Evolutionary conservation across 2,888 invertebrate genomes (phyloP).

Genomic region (Hypomecis punctinalis): DNA sequence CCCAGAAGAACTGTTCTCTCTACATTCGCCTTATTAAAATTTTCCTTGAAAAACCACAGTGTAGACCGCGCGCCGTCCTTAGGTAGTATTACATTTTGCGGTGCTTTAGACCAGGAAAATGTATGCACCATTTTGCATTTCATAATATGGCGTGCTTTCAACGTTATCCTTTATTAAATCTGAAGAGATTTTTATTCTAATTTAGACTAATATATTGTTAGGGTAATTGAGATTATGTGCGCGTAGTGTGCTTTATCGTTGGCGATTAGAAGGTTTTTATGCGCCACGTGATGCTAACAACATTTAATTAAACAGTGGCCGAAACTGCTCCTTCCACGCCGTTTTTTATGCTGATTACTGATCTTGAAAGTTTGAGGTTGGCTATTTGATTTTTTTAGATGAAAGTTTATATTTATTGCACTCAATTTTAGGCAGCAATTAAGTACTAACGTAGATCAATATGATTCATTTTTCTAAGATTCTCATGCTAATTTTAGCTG

Average conservation of each 20-base stretch:
- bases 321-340: constrained; percentile 15
- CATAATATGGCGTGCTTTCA: constrained; percentile 41
- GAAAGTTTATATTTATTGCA: no score
- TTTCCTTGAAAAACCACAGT: constrained; percentile 51
- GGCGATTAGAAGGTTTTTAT: constrained; percentile 58
- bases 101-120: constrained; percentile 43
- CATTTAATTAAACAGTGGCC: constrained; percentile 52
- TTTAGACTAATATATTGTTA: constrained; percentile 54
- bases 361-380: neutral
- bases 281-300: constrained; percentile 55
- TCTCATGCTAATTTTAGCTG: no score
- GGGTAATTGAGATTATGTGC: constrained; percentile 63
- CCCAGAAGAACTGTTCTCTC: constrained; percentile 45
- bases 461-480: no score
- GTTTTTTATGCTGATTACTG: constrained; percentile 5
- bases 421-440: no score
- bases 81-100: constrained; percentile 35
- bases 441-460: no score
- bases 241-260: constrained; percentile 64
- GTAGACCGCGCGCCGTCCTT: constrained; percentile 3
- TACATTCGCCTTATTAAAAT: constrained; percentile 63
- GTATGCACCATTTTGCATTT: constrained; percentile 63
- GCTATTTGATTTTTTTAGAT: neutral
- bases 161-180: constrained; percentile 56
- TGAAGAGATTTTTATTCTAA: constrained; percentile 57